A percentile compares a stretch with the other conserved stretches of the same genome.
phyloP scores from a whole-genome alignment of 2,113 vertebrate genomes.

The Cromileptes altivelis region DNA sequence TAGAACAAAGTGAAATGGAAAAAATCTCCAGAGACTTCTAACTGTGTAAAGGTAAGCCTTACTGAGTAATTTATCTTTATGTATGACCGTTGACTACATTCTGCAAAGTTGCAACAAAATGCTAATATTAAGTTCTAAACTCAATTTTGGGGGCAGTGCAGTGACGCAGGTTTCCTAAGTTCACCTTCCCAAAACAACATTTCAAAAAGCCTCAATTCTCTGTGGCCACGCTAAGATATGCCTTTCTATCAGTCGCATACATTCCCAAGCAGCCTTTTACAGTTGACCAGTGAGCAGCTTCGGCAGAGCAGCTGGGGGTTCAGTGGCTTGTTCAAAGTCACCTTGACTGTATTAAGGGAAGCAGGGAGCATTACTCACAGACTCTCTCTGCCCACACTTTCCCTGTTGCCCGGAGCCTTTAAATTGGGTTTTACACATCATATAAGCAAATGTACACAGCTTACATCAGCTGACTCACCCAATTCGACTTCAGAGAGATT shows the following conservation, averaged over 20 bases:
- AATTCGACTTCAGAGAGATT: not conserved
- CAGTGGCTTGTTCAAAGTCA: conserved; percentile 57
- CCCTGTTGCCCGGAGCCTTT: conserved; percentile 33
- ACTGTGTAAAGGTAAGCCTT: not conserved
- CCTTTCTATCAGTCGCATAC: conserved; percentile 14
- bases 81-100: not conserved
- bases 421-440: conserved; percentile 44
- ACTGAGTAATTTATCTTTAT: conserved; percentile 12
- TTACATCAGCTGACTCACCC: conserved; percentile 45
- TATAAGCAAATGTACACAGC: conserved; percentile 43
- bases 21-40: not conserved
- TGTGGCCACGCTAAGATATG: not conserved
- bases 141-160: not conserved
- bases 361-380: conserved; percentile 46
- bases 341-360: conserved; percentile 52
- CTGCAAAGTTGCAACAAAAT: not conserved
- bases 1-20: not conserved
- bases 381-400: conserved; percentile 32
- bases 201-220: conserved; percentile 25
- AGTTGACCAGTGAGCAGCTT: conserved; percentile 23
- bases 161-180: not conserved
- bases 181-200: not conserved
- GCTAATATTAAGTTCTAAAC: conserved; percentile 4
- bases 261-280: conserved; percentile 10
- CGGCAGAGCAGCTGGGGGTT: conserved; percentile 23